A percentile compares a stretch with the other conserved stretches of the same genome.
phyloP scores from a whole-genome alignment of 2,797 vertebrate species.

The Oreortyx pictus region DNA sequence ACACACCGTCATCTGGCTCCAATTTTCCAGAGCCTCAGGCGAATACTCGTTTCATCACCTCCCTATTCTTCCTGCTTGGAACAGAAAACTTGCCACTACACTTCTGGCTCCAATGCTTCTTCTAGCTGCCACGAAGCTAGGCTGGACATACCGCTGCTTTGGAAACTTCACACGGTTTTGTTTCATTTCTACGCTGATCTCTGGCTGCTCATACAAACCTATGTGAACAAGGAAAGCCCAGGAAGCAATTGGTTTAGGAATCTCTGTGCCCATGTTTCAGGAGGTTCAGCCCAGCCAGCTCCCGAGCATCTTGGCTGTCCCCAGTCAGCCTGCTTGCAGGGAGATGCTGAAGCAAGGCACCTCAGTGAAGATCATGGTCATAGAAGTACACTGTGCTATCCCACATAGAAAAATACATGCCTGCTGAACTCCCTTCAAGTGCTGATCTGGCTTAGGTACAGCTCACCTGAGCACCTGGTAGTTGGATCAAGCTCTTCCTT shows the following conservation, averaged over 20 bases:
- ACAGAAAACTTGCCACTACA: not conserved
- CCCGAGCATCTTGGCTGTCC: not conserved
- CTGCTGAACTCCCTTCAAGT: not conserved
- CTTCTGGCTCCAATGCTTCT: not conserved
- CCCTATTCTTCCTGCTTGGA: not conserved
- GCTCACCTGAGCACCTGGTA: not conserved
- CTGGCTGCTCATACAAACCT: not conserved
- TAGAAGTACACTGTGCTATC: not conserved
- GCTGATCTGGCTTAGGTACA: not conserved
- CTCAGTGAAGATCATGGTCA: not conserved
- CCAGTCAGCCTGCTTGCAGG: not conserved
- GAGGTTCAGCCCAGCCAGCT: not conserved
- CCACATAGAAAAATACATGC: not conserved
- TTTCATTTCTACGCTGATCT: not conserved
- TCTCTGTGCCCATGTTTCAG: not conserved
- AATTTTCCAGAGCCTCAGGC: slow-evolving; percentile 18
- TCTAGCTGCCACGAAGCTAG: not conserved
- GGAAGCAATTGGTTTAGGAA: not conserved
- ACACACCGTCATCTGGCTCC: slow-evolving; percentile 10
- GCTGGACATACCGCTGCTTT: not conserved
- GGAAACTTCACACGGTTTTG: not conserved
- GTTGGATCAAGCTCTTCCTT: not conserved
- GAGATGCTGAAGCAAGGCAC: not conserved
- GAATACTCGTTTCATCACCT: slow-evolving; percentile 18
- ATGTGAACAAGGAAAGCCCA: not conserved